Percentiles rank a stretch among this genome's conserved stretches.
phyloP scores from a whole-genome alignment of 2,797 vertebrate genomes.

The Pantherophis alleghaniensis region DNA sequence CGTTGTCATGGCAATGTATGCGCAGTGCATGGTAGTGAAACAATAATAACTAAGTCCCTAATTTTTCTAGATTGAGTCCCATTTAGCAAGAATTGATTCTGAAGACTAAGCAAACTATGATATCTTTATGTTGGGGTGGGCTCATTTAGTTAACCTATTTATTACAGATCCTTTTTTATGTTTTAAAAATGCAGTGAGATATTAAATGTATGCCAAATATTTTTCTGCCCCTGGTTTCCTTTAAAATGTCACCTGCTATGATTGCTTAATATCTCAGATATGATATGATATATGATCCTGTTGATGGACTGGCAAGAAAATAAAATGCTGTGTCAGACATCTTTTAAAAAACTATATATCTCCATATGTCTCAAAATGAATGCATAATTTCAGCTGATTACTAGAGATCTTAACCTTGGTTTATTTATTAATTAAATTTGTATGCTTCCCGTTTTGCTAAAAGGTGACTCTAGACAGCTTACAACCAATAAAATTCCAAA shows the following conservation, averaged over 20 bases:
- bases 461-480: not conserved
- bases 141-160: not conserved
- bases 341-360: not conserved
- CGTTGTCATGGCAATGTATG: not conserved
- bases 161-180: not conserved
- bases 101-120: not conserved
- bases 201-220: constrained; percentile 33
- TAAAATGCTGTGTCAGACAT: not conserved
- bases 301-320: not conserved
- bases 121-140: not conserved
- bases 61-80: not conserved
- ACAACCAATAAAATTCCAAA: not conserved
- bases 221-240: constrained; percentile 20
- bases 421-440: not conserved
- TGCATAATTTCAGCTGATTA: not conserved
- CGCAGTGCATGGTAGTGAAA: not conserved
- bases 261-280: constrained; percentile 21
- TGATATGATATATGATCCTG: not conserved
- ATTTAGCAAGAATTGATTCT: not conserved
- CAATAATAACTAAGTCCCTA: not conserved
- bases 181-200: constrained; percentile 17
- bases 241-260: constrained; percentile 6
- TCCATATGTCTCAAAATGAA: not conserved
- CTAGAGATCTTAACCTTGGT: not conserved
- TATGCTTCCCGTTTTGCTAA: not conserved